These are phyloP conservation scores for Oenanthe melanoleuca DNA, from an alignment of 2,113 vertebrate genomes.

Conservation along the genomic window DNA sequence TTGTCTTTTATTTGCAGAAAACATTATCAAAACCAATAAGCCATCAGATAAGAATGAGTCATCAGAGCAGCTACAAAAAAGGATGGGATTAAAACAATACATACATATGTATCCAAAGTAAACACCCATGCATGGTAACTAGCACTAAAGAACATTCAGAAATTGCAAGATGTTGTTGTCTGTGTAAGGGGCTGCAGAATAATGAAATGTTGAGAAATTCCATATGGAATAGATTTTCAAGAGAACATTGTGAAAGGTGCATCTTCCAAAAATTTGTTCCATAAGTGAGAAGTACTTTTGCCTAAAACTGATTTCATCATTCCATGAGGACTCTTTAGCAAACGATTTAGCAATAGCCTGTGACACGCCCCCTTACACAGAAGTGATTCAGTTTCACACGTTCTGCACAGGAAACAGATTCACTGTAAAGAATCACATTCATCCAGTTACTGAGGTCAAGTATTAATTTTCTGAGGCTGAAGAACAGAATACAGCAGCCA, in stretches of 20 bases:
- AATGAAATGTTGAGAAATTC: not conserved
- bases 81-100: not conserved
- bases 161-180: not conserved
- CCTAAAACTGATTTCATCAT: not conserved
- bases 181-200: not conserved
- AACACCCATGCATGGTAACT: not conserved
- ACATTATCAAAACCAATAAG: not conserved
- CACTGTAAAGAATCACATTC: not conserved
- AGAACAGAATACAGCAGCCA: not conserved
- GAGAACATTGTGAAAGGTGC: not conserved
- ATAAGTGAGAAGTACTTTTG: not conserved
- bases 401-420: not conserved
- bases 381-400: not conserved
- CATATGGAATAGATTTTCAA: constrained; percentile 8
- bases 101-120: not conserved
- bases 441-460: not conserved
- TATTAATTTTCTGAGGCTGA: not conserved
- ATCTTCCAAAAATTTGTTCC: not conserved
- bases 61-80: not conserved
- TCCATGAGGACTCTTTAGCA: not conserved
- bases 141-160: not conserved
- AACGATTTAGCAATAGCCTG: not conserved
- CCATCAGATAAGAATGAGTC: not conserved
- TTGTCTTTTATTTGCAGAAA: not conserved
- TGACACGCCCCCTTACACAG: not conserved